A percentile compares a stretch with the other conserved stretches of the same genome.
These are phyloP conservation scores for Muscicapa comitata DNA, from an alignment of 2,797 vertebrate species.

Conservation along the genomic window DNA sequence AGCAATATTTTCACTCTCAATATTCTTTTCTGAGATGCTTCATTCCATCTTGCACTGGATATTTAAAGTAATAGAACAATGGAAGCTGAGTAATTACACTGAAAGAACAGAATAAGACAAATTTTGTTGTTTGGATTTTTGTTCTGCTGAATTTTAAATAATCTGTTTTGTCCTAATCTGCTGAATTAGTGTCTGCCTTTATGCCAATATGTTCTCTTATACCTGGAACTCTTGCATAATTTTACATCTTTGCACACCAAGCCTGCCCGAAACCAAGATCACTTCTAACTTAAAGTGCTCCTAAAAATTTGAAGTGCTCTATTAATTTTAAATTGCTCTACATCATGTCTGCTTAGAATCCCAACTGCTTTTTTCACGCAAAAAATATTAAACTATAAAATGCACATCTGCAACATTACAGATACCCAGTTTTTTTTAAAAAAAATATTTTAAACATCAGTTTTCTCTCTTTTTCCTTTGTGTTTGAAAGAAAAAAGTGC, in stretches of 20 bases:
- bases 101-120: neutral
- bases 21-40: neutral
- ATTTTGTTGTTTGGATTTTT: neutral
- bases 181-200: neutral
- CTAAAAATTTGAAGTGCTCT: constrained; percentile 59
- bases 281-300: constrained; percentile 32
- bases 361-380: neutral
- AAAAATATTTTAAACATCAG: neutral
- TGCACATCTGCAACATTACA: neutral
- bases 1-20: neutral
- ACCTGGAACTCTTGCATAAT: neutral
- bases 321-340: constrained; percentile 66
- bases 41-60: rapidly evolving
- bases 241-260: neutral
- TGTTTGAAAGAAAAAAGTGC: neutral
- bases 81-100: neutral
- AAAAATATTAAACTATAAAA: constrained; percentile 60
- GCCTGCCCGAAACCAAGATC: constrained; percentile 40
- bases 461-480: neutral
- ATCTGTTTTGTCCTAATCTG: neutral
- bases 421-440: neutral
- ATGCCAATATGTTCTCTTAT: neutral
- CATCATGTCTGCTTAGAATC: constrained; percentile 44
- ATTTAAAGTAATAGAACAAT: neutral
- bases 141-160: neutral